Conservation (phyloP, 37 sponge, comb jelly and placozoan genomes). For the Sycon ciliatum region DNA sequence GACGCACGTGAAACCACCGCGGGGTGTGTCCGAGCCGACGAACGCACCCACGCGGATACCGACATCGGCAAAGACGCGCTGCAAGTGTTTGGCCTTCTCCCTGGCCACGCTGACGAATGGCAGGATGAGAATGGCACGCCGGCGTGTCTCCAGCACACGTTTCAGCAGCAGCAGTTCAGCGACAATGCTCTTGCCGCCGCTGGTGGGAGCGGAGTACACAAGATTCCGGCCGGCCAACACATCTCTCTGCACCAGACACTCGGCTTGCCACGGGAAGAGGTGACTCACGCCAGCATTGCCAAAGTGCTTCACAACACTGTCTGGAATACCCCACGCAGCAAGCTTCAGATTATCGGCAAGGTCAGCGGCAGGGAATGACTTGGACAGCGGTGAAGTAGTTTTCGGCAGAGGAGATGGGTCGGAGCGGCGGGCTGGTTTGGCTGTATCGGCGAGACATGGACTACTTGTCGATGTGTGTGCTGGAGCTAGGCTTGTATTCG, state of each 20-base stretch:
- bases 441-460: no score
- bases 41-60: slow-evolving; percentile 88
- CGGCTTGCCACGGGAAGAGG: slow-evolving; percentile 96
- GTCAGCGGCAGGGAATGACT: no score
- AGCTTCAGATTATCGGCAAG: no score
- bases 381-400: no score
- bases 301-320: slow-evolving; percentile 62
- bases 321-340: slow-evolving; percentile 86
- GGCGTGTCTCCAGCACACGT: slow-evolving; percentile 70
- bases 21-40: slow-evolving; percentile 74
- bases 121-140: slow-evolving; percentile 82
- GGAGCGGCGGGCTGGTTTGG: no score
- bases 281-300: slow-evolving; percentile 44
- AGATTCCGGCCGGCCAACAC: slow-evolving; percentile 72
- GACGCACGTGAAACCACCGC: slow-evolving; percentile 75
- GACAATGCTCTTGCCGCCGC: slow-evolving; percentile 94
- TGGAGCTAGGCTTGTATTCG: no score
- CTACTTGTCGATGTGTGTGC: no score
- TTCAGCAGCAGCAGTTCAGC: slow-evolving; percentile 89
- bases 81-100: slow-evolving; percentile 77
- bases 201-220: slow-evolving; percentile 93
- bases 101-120: slow-evolving; percentile 94
- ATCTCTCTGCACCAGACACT: slow-evolving; percentile 68
- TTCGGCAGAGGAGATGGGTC: no score
- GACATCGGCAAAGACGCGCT: slow-evolving; percentile 59